These are phyloP conservation scores for Actinia equina DNA, from an alignment of 64 coral and sea anemone species.

Conservation along the genomic window DNA sequence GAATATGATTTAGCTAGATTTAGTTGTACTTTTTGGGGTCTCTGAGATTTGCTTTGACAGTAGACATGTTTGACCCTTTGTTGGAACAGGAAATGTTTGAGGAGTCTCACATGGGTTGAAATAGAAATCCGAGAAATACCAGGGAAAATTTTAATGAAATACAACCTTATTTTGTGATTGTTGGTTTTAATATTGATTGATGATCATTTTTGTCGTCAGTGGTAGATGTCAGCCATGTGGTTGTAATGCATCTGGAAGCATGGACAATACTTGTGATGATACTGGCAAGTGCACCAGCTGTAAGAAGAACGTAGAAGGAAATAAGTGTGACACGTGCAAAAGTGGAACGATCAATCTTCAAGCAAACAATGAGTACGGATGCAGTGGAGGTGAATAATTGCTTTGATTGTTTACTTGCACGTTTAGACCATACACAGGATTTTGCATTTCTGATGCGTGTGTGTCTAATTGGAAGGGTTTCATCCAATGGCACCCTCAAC, in stretches of 20 bases:
- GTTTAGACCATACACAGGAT: too few species aligned
- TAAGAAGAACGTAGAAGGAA: constrained; percentile 80
- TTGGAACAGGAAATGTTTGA: too few species aligned
- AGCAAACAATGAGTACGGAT: constrained; percentile 72
- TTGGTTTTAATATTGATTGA: neutral
- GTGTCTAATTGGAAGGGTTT: too few species aligned
- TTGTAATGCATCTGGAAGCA: constrained; percentile 62
- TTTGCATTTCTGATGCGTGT: too few species aligned
- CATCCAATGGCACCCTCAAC: too few species aligned
- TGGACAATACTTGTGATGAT: constrained; percentile 35
- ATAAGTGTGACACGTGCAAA: constrained; percentile 76
- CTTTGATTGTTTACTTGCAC: too few species aligned
- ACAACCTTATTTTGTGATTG: neutral
- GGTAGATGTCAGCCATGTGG: constrained; percentile 63
- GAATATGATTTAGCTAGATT: neutral
- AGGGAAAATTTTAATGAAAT: neutral
- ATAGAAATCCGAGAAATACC: neutral
- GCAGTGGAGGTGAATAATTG: constrained; percentile 70
- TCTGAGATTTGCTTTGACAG: too few species aligned
- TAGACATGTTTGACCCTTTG: too few species aligned
- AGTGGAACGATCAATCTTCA: constrained; percentile 59
- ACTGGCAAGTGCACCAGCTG: constrained; percentile 56
- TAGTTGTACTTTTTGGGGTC: too few species aligned
- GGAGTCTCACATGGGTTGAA: too few species aligned
- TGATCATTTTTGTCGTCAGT: neutral